Conservation (phyloP, 37 sponge, comb jelly and placozoan genomes). For the Hexactinellida sp. region DNA sequence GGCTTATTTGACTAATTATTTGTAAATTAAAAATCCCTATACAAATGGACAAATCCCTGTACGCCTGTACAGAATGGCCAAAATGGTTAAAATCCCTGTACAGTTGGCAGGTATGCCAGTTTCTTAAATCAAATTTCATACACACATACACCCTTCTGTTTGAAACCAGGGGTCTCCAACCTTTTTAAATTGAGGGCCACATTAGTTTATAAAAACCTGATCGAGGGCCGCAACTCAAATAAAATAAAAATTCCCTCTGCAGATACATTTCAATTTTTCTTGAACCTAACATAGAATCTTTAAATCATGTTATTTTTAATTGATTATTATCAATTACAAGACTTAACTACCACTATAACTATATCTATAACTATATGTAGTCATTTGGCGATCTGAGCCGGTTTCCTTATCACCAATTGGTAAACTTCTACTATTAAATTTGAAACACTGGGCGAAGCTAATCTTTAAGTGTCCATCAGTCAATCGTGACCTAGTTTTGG, state of each 20-base stretch:
- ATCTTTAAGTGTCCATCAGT: neutral
- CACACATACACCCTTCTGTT: too few relatives aligned
- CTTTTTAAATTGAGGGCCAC: neutral
- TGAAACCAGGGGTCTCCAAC: neutral
- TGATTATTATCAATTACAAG: neutral
- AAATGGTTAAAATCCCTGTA: too few relatives aligned
- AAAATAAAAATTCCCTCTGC: neutral
- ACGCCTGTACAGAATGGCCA: too few relatives aligned
- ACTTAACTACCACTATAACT: neutral
- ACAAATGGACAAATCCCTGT: too few relatives aligned
- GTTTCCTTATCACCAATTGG: neutral
- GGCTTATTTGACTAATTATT: too few relatives aligned
- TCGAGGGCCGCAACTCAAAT: neutral
- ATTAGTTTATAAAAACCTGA: neutral
- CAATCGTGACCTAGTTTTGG: neutral
- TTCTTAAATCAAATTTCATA: too few relatives aligned
- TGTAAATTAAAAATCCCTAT: too few relatives aligned
- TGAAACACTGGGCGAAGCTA: neutral
- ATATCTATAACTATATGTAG: neutral
- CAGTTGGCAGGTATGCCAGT: too few relatives aligned
- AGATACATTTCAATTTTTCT: neutral
- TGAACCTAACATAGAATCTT: neutral
- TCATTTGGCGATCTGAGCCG: neutral
- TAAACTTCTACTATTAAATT: neutral
- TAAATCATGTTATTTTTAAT: neutral